Conservation (phyloP, 2,888 invertebrate species). For the Limnephilus marmoratus region DNA sequence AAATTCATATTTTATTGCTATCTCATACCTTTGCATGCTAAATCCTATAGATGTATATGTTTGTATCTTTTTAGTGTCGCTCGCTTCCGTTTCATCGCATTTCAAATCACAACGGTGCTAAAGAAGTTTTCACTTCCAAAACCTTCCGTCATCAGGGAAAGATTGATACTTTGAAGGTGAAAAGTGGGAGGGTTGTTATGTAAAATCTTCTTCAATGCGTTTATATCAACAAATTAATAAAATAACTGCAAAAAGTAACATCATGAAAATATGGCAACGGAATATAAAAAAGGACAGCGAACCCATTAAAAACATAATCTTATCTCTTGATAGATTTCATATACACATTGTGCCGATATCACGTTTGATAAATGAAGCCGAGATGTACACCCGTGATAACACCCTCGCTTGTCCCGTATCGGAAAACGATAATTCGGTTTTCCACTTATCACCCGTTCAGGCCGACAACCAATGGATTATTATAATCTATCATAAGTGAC, state of each 20-base stretch:
- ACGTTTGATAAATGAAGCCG: slow-evolving; percentile 35
- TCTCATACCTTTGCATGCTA: too few relatives aligned
- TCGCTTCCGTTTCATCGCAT: too few relatives aligned
- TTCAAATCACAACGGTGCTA: too few relatives aligned
- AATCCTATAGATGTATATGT: too few relatives aligned
- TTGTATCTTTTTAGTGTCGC: too few relatives aligned
- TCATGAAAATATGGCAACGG: background rate
- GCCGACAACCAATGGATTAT: slow-evolving; percentile 54
- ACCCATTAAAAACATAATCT: background rate
- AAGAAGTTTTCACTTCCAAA: too few relatives aligned
- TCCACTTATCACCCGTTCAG: slow-evolving; percentile 56
- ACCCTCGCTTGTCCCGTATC: slow-evolving; percentile 52
- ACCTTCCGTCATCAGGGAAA: too few relatives aligned
- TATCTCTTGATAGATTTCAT: background rate
- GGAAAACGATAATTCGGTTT: slow-evolving; percentile 61
- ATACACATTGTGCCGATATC: background rate
- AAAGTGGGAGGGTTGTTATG: background rate
- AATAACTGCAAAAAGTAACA: background rate
- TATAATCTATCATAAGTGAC: slow-evolving; percentile 59
- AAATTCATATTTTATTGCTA: too few relatives aligned
- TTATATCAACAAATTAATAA: background rate
- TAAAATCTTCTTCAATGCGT: background rate
- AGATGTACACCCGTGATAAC: slow-evolving; percentile 28
- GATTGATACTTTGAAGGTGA: too few relatives aligned
- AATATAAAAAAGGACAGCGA: background rate